Base-by-base conservation (phyloP, 2,797 vertebrate genomes). In the Myotis vivesi region DNA sequence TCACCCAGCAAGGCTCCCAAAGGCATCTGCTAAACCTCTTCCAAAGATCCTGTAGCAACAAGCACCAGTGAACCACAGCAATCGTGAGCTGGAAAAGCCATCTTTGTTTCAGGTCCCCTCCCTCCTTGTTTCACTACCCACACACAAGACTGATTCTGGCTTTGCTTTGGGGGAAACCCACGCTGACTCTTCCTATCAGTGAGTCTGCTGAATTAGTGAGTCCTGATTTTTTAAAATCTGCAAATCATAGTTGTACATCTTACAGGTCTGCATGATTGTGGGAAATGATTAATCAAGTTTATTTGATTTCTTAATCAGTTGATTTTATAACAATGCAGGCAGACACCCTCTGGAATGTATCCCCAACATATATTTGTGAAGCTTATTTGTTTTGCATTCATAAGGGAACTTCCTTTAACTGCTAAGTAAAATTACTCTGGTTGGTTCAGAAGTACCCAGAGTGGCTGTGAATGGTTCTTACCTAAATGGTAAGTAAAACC, bases 251-350 rank as follows among this genome's bases (percentile, higher is more conserved):
- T 71, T 69, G 72, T 76, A 33, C 8, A 23, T 28, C 57, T 81
- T 46, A 49, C 5, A 6, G 41, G 33, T 82, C 57, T 75, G 23
- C 13, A 33, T 73, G 15, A 77, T 46, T 41, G 25, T 83, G 66
- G 10, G 79, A 68, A 91, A 91, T 16, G 22, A 80, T 71, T 51
- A 85, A 85, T 79, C 44, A 44, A 64, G 20, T 83, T 91, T 79
- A 51, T 87, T 69, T 93, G 55, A 75, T 91, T 89, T 77, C 51
- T 84, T 53, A 28, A 55, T 89, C 66, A 55, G 16, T 66, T 92
- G 30, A 68, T 89, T 87, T 92, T 81, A 51, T 85, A 89, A 80
- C 20, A 92, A 16, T 30, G 49, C 6, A 23, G 53, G 10, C 51
- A 59, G 36, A 41, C 7, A 73, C 7, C 44, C 16, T 57, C 7